Evolutionary conservation across 2,797 vertebrate genomes (phyloP).

Genomic region (Phrynocephalus vlangalii): DNA sequence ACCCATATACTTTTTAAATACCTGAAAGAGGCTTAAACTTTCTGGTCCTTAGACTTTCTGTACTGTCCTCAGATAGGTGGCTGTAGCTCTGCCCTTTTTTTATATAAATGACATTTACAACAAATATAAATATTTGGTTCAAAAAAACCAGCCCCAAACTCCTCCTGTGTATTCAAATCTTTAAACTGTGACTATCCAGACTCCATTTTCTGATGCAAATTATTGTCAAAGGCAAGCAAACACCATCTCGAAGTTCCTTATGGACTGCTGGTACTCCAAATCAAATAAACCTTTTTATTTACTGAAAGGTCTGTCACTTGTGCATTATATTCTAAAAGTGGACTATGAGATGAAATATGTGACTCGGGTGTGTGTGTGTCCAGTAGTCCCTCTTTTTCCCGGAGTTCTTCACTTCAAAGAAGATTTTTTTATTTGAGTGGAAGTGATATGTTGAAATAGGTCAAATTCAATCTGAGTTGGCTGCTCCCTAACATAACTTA

Average conservation of each 20-base stretch:
- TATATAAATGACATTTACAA: background rate
- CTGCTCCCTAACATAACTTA: conserved; percentile 49
- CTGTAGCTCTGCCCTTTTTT: too few relatives aligned
- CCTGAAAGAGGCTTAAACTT: too few relatives aligned
- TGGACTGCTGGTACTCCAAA: conserved; percentile 10
- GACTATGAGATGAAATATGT: conserved; percentile 32
- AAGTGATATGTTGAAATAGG: conserved; percentile 17
- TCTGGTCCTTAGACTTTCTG: too few relatives aligned
- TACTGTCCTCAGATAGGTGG: too few relatives aligned
- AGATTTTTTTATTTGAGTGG: conserved; percentile 11
- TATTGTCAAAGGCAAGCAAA: background rate
- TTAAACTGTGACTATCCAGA: background rate
- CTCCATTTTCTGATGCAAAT: background rate
- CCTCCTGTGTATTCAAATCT: conserved; percentile 1
- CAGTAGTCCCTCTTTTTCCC: background rate
- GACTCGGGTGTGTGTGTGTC: background rate
- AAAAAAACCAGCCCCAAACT: background rate
- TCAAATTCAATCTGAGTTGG: conserved; percentile 35
- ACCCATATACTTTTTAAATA: too few relatives aligned
- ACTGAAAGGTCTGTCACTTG: conserved; percentile 8
- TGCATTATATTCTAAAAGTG: background rate
- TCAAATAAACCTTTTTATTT: conserved; percentile 7
- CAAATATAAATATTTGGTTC: background rate
- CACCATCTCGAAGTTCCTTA: background rate
- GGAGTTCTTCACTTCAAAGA: conserved; percentile 17